Evolutionary conservation across 2,113 vertebrate genomes (phyloP), one percentile per base, ranked within the genome.

Genomic region (Neoarius graeffei): DNA sequence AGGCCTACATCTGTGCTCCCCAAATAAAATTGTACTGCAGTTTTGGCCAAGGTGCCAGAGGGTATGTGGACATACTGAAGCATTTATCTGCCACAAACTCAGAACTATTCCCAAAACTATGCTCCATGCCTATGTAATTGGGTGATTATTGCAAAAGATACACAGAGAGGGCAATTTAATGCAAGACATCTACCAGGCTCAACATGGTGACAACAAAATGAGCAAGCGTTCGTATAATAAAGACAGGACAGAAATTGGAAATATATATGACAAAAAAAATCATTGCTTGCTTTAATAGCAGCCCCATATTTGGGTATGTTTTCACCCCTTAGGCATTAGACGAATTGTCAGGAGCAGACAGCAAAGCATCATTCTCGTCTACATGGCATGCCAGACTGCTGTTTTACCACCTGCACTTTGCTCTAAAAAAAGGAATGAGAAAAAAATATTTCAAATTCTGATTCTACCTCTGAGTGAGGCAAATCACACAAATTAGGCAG

Each of bases 371-470:
- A 85, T 48, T 88, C 67, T 84, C n/a, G 50, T 88, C 86, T 69
- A 57, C 30, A 79, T 76, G 30, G 82, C 83, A 54, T 77, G 11
- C 54, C 73, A 81, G 87, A 84, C 89, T 83, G 79, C 69, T 80
- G 83, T 71, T 88, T 71, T 77, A 77, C 79, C 73, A 87, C 62
- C 67, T 88, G 77, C 56, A 85, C 85, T 73, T 71, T 86, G 60
- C n/a, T 80, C 54, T 71, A 56, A 64, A 48, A 8, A 54, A 56
- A 81, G 42, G 52, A n/a, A 67, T 35, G 19, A 13, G n/a, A 79
- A 7, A 17, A 64, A 19, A 27, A 62, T 59, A 79, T 73, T 82
- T 71, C 35, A 83, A 74, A 82, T 42, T 42, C 42, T n/a, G 7
- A 27, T 35, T 23, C 42, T 54, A 60, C 57, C 54, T 77, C 59